Evolutionary conservation across 35 echinoderm and acorn worm species (phyloP), one percentile per base, ranked within the genome.

Genomic region (Stichopus chloronotus): DNA sequence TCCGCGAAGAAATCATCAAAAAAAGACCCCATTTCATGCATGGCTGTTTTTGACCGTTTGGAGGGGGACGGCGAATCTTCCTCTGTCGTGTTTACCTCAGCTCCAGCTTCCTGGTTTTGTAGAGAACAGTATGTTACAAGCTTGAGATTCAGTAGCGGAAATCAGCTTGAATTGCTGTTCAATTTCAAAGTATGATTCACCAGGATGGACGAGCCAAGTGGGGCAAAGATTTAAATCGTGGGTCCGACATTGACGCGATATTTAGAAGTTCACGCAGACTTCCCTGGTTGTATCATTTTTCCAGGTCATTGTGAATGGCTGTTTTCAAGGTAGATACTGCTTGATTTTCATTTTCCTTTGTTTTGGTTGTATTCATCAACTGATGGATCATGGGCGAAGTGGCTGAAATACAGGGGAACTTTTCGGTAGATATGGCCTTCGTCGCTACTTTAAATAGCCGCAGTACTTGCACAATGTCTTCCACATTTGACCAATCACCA

Each of bases 321-420:
- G 24, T 79, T 79, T 23, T 79, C 77, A 79, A 65, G 61, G 5
- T 65, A 65, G 61, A 65, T 5, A 65, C 61, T 65, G 61, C 19
- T 65, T 65, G 11, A 65, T 65, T 65, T 65, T 65, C 61, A 65
- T 65, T 65, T 65, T 65, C 11, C 61, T 11, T 65, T 65, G 77
- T 79, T 79, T 79, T 52, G 13, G 77, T 79, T 79, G 24, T 0
- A 23, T 79, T 79, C 77, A 79, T 79, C 10, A 25, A 79, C 22
- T 79, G 77, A 79, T 23, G 77, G 77, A 79, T 79, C 77, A 79
- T 16, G n/a, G 77, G 77, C 77, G 21, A 79, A 23, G 77, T 79
- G 24, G 77, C 77, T 79, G 77, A 79, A 79, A 79, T 79, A 79
- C 77, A 79, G 22, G 77, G 77, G 22, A 79, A 79, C 77, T 79